phyloP scores from a whole-genome alignment of 2,888 invertebrate species.

The Latrodectus elegans region DNA sequence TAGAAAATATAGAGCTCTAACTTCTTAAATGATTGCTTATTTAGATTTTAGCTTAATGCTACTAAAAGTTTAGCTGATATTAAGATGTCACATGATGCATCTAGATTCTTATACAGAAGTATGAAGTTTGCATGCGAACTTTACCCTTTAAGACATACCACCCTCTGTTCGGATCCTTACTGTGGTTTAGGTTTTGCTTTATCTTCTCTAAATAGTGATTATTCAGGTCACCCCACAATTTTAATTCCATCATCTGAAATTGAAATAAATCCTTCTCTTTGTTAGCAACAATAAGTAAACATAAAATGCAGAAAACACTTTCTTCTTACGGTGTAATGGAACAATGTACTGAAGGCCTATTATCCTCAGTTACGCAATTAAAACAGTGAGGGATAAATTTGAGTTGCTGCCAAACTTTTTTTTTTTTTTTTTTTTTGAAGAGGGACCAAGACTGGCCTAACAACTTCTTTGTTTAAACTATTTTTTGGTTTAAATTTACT shows the following conservation, averaged over 20 bases:
- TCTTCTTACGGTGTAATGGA: conserved; percentile 99
- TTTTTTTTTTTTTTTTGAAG: conserved; percentile 98
- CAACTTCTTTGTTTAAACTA: conserved; percentile 94
- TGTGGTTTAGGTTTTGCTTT: conserved; percentile 98
- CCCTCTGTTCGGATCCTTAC: conserved; percentile 98
- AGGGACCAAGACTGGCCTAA: conserved; percentile 94
- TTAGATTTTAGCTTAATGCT: conserved; percentile 90
- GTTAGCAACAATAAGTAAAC: conserved; percentile 95
- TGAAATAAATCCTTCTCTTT: conserved; percentile 95
- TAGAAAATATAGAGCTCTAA: conserved; percentile 89
- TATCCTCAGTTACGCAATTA: conserved; percentile 89
- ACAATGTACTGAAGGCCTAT: conserved; percentile 96
- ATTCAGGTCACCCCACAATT: conserved; percentile 99
- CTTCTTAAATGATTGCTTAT: conserved; percentile 97
- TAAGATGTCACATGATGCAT: conserved; percentile 96
- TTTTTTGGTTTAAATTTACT: conserved; percentile 96
- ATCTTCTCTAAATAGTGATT: conserved; percentile 90
- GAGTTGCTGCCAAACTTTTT: conserved; percentile 96
- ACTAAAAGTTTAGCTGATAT: conserved; percentile 99
- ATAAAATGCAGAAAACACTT: conserved; percentile 98
- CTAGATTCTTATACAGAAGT: conserved; percentile 91
- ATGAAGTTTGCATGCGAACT: conserved; percentile 99
- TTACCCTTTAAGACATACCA: conserved; percentile 98
- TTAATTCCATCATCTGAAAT: conserved; percentile 98
- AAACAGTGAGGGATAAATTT: conserved; percentile 89